Evolutionary conservation across 2,888 invertebrate genomes (phyloP).

Genomic region (Plutella xylostella): DNA sequence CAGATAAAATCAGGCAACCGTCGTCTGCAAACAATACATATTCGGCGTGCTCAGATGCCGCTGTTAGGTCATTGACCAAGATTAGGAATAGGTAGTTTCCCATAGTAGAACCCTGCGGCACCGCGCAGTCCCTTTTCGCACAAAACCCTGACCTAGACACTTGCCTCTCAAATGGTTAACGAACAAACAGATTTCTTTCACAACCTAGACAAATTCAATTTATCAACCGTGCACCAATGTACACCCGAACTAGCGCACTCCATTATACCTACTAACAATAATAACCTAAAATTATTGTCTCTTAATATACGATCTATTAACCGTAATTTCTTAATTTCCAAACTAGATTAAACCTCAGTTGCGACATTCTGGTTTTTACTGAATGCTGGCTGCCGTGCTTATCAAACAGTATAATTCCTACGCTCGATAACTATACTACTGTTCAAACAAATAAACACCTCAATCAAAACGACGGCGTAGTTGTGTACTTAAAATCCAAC

Average conservation of each 20-base stretch:
- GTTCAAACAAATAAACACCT: not conserved
- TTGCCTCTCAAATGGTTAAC: not conserved
- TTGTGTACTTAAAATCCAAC: not conserved
- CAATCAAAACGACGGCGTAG: conserved; percentile 3
- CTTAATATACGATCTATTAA: not conserved
- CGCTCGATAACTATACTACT: not conserved
- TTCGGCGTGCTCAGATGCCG: no score
- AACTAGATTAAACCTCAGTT: not conserved
- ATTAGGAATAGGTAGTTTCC: no score
- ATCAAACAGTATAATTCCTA: not conserved
- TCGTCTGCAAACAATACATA: no score
- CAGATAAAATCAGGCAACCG: no score
- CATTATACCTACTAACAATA: not conserved
- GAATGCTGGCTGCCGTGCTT: conserved; percentile 2
- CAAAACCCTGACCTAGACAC: no score
- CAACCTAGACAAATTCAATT: not conserved
- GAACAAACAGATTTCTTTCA: not conserved
- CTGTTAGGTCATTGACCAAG: no score
- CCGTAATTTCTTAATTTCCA: not conserved
- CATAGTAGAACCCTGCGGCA: no score
- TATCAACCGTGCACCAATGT: not conserved
- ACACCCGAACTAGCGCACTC: not conserved
- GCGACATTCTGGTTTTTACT: not conserved
- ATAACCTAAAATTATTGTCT: not conserved
- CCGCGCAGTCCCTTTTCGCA: no score